Conservation (phyloP, 2,888 invertebrate species). For the Nomada fabriciana region DNA sequence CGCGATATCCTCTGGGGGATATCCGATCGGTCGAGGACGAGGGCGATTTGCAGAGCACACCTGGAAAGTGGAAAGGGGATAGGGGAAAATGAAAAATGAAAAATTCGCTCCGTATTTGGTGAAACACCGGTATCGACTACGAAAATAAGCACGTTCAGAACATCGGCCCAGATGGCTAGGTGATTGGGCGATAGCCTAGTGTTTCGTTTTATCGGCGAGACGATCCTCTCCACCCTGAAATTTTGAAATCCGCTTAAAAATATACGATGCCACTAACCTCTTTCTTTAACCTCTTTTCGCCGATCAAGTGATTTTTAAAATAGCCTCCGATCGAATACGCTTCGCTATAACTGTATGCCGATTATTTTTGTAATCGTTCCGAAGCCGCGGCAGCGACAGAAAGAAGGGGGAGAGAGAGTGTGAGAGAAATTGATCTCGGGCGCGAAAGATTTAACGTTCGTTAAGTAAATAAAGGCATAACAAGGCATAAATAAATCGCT, state of each 20-base stretch:
- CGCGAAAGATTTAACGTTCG: too few species aligned
- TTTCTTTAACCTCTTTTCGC: conserved; percentile 34
- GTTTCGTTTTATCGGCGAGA: conserved; percentile 55
- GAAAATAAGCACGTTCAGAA: conserved; percentile 58
- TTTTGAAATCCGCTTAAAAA: conserved; percentile 62
- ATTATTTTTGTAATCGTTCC: conserved; percentile 3
- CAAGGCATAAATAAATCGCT: too few species aligned
- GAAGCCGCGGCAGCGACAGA: too few species aligned
- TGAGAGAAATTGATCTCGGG: neutral
- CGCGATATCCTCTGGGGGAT: too few species aligned
- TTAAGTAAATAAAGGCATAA: too few species aligned
- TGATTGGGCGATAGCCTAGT: neutral
- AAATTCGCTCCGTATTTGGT: too few species aligned
- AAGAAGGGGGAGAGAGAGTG: neutral
- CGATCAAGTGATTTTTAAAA: conserved; percentile 44
- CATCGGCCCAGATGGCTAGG: conserved; percentile 46
- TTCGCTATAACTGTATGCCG: conserved; percentile 19
- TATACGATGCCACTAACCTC: conserved; percentile 39
- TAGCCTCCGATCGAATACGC: conserved; percentile 26
- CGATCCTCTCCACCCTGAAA: conserved; percentile 30
- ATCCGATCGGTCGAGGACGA: too few species aligned
- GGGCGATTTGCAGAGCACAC: too few species aligned
- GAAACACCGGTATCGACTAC: neutral
- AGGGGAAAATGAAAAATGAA: too few species aligned
- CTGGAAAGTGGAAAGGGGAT: too few species aligned